Evolutionary conservation across 1,140 invertebrate species (phyloP).

Genomic region (Chlorops oryzae): DNA sequence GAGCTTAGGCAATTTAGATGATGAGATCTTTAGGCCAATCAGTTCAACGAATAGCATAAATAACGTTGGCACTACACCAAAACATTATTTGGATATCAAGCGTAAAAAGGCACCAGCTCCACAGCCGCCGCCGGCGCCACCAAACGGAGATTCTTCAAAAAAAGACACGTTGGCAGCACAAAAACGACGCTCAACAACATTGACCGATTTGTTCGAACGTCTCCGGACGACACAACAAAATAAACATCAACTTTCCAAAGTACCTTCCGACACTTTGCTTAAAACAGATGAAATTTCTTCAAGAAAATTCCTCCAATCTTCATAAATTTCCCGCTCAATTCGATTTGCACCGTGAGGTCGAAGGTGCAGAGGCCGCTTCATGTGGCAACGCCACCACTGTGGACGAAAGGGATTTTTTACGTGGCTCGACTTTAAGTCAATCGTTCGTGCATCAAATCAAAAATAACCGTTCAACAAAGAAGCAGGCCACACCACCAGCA

Average conservation of each 20-base stretch:
- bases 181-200: conserved; percentile 30
- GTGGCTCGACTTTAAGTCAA: conserved; percentile 43
- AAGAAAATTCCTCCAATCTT: conserved; percentile 1
- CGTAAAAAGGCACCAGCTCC: conserved; percentile 31
- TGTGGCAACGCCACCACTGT: background rate
- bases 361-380: conserved; percentile 2
- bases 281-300: conserved; percentile 10
- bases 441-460: conserved; percentile 42
- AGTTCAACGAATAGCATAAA: conserved; percentile 20
- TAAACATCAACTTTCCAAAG: conserved; percentile 13
- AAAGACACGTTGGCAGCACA: conserved; percentile 4
- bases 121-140: conserved; percentile 7
- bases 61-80: conserved; percentile 29
- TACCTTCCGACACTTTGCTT: conserved; percentile 24
- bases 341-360: conserved; percentile 21
- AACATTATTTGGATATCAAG: conserved; percentile 18
- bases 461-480: conserved; percentile 16
- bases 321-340: conserved; percentile 30
- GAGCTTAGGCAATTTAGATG: conserved; percentile 36
- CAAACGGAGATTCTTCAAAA: background rate
- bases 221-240: conserved; percentile 10
- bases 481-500: conserved; percentile 25
- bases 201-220: conserved; percentile 39
- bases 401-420: conserved; percentile 30
- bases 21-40: conserved; percentile 26